A percentile compares a stretch with the other conserved stretches of the same genome.
Evolutionary conservation across 1,140 invertebrate species (phyloP).

Genomic region (Drosophila lowei): DNA sequence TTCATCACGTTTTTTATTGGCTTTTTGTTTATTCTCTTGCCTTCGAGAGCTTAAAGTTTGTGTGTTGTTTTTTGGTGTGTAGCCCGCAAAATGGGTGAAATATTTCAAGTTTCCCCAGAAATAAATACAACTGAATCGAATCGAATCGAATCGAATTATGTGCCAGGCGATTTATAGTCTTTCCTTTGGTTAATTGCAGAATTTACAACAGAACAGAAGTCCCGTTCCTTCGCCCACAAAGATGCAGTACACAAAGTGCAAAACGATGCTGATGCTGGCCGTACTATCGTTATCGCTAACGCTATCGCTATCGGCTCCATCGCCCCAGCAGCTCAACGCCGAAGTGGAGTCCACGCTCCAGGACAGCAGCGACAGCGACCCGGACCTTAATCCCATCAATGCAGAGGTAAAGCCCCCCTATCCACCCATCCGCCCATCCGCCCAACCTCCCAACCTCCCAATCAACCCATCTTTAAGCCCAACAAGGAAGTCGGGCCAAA

Average conservation of each 20-base stretch:
- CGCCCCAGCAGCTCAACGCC: conserved; percentile 26
- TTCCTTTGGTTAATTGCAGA: conserved; percentile 17
- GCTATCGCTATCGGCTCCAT: conserved; percentile 45
- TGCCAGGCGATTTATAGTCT: neutral
- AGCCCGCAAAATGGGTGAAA: neutral
- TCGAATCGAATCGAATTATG: neutral
- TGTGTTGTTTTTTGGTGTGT: conserved; percentile 3
- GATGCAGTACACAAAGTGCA: conserved; percentile 56
- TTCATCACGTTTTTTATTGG: conserved; percentile 3
- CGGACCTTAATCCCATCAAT: conserved; percentile 80
- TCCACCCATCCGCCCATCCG: neutral
- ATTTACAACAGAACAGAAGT: conserved; percentile 3
- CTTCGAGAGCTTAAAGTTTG: conserved; percentile 25
- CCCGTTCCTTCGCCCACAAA: neutral
- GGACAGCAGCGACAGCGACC: conserved; percentile 53
- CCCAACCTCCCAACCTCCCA: neutral
- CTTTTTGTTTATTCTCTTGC: conserved; percentile 13
- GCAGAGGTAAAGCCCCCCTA: conserved; percentile 66
- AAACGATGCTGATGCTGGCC: conserved; percentile 49
- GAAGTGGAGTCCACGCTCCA: conserved; percentile 35
- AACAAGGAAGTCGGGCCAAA: conserved; percentile 22
- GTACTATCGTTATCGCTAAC: conserved; percentile 50
- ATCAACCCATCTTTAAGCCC: neutral
- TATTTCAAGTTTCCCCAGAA: conserved; percentile 12
- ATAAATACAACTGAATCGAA: too few species aligned